Evolutionary conservation across 1,140 invertebrate genomes (phyloP).

Genomic region (Drosophila bocqueti): DNA sequence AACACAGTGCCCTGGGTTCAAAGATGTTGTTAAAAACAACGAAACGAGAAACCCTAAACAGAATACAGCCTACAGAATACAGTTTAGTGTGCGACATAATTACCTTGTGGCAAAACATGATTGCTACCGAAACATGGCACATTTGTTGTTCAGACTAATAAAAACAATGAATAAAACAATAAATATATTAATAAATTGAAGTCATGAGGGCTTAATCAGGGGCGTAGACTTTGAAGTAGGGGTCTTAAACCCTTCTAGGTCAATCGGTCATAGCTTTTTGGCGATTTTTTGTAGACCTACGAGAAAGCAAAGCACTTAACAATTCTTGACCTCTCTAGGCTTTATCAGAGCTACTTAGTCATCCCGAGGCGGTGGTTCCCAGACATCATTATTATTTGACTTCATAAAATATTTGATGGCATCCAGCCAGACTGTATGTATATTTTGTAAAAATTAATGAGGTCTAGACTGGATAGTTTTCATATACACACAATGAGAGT

Average conservation of each 20-base stretch:
- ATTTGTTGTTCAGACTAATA: conserved; percentile 28
- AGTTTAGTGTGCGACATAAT: conserved; percentile 61
- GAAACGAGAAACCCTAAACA: conserved; percentile 24
- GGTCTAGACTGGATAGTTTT: not conserved
- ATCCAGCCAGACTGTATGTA: not conserved
- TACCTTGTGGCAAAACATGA: conserved; percentile 70
- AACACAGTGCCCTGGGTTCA: conserved; percentile 67
- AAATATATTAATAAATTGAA: conserved; percentile 45
- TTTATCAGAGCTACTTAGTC: not conserved
- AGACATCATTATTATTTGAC: not conserved
- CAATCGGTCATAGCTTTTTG: conserved; percentile 6
- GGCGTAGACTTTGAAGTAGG: conserved; percentile 30
- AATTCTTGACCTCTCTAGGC: not conserved
- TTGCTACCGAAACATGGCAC: conserved; percentile 67
- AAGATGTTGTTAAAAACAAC: conserved; percentile 56
- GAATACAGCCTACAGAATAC: conserved; percentile 39
- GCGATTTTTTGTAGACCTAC: not conserved
- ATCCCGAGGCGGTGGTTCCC: not conserved
- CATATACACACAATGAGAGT: not conserved
- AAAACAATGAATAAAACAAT: conserved; percentile 48
- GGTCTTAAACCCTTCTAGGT: conserved; percentile 6
- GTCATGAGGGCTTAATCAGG: conserved; percentile 29
- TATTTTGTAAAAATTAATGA: not conserved
- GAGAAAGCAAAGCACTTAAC: conserved; percentile 20
- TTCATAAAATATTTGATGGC: not conserved